Evolutionary conservation across 2,888 invertebrate species (phyloP), one percentile per base, ranked within the genome.

Genomic region (Pristionchus exspectatus): DNA sequence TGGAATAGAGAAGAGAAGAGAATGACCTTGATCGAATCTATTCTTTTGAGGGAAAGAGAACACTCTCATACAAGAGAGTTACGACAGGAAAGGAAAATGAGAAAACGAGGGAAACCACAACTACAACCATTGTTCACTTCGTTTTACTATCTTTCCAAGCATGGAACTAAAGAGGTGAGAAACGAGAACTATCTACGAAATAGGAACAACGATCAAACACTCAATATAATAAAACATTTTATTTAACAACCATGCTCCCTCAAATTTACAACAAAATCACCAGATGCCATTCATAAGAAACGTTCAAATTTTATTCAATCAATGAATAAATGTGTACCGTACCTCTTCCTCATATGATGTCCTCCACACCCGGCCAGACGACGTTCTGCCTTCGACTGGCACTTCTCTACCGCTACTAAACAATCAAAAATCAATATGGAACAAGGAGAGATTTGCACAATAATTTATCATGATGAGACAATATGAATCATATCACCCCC

Each of bases 281-380:
- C 24, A 77, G 44, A 38, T 24, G n/a, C 44, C 38, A 77, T 12
- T 24, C 16, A 24, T 50, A 18, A 27, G 14, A n/a, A 24, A 24
- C 54, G 10, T 50, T 10, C 4, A 50, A 44, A 83, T 33, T 2
- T 27, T 0, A 10, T 83, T 12, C 10, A 54, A 83, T 50, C 27
- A 38, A 21, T 38, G 18, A 74, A 69, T n/a, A n/a, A 74, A 2
- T 16, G n/a, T 59, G 2, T 59, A 85, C 30, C 18, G 85, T 59
- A 91, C 90, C 91, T 66, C 50, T 92, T 92, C 66, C 93, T 56
- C 93, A 93, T 93, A 27, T 92, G 92, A 18, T 90, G 87, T 30
- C 93, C 93, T 63, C 93, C 93, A 84, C 92, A 92, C 27, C 93
- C 93, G 74, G 93, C 92, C 74, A 90, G 56, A 74, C 92, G 90